Base-by-base conservation (phyloP, 2,113 vertebrate species). In the Aptenodytes forsteri region DNA sequence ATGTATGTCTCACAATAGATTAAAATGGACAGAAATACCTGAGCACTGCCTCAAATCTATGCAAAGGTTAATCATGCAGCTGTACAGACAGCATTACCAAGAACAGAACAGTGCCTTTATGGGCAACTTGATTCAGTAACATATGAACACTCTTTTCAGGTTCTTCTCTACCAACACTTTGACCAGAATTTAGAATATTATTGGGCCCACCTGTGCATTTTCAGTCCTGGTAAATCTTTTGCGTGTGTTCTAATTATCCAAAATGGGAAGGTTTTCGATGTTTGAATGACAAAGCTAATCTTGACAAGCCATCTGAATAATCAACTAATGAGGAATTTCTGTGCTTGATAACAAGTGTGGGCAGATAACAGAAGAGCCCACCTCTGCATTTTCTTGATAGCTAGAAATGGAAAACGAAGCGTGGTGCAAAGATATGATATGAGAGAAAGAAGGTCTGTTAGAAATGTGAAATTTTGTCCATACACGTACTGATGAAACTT, bases 251-350 rank as follows among this genome's bases (percentile, higher is more conserved):
- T 71, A 47, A 20, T 62, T 80, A 79, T 83, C 30, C 25, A 93
- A 93, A 94, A 66, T 64, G 34, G 16, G 14, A 93, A 91, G 9
- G 2, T 17, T 88, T 85, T 52, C 61, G 42, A 38, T 54, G 42
- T 87, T 85, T 87, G 25, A 91, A 91, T 65, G 81, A 81, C 65
- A 96, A 93, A 86, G 18, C 59, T 83, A 93, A 87, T 96, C 88
- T 95, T 83, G 80, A 93, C 30, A 96, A 95, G 19, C 58, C 71
- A 91, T 97, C 96, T 94, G 71, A 96, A 92, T 81, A 95, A 89
- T 75, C 67, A 97, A 14, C 46, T 87, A 93, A 90, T 69, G 81
- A 95, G 94, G 82, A 81, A 92, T 87, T 97, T 55, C 54, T 93
- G 58, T 92, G 83, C 64, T 95, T 94, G 66, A 96, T 97, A 95